phyloP scores from a whole-genome alignment of 2,113 vertebrate genomes.

The Callaeas wilsoni region DNA sequence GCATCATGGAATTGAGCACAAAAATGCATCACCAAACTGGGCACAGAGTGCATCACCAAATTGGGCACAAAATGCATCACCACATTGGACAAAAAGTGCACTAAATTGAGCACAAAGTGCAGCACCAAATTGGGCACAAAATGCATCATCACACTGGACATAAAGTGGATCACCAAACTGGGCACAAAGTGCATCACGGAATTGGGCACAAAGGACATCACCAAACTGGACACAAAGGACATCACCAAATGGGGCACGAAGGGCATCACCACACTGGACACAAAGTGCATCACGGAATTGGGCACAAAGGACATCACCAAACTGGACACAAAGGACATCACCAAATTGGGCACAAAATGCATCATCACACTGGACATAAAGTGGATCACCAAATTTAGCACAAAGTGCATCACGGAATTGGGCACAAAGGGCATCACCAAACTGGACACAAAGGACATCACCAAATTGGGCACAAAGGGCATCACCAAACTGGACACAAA shows the following conservation, averaged over 20 bases:
- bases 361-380: neutral
- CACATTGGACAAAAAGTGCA: neutral
- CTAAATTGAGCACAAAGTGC: neutral
- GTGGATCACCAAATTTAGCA: neutral
- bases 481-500: neutral
- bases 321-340: neutral
- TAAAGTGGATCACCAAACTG: too few species aligned
- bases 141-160: too few species aligned
- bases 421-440: neutral
- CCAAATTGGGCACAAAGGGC: too few species aligned
- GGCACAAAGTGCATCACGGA: neutral
- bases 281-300: neutral
- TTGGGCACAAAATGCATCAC: neutral
- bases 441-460: neutral
- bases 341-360: too few species aligned
- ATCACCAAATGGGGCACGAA: neutral
- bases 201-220: neutral
- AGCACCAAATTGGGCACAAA: neutral
- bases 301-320: neutral
- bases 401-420: neutral
- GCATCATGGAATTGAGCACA: too few species aligned
- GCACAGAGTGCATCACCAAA: neutral
- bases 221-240: neutral
- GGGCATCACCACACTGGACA: neutral
- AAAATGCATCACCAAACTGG: neutral